Base-by-base conservation (phyloP, 2,113 vertebrate species). In the Symphodus melops region DNA sequence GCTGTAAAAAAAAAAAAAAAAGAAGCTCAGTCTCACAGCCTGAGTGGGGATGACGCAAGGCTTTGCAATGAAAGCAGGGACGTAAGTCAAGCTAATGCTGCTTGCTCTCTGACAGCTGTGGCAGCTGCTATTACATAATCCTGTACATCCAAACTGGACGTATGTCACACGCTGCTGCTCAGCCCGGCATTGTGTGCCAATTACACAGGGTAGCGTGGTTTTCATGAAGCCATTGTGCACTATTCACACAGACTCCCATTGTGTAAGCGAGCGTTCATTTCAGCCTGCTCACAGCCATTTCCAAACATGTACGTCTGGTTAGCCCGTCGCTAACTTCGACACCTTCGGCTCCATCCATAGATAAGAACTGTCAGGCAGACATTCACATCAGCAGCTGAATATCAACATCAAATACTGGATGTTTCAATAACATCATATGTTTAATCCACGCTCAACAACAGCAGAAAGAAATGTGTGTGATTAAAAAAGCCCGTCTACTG, bases 61-160 rank as follows among this genome's bases (percentile, higher is more conserved):
- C 68, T 65, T 12, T 44, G 84, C 75, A 88, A 89, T 77, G 85
- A 77, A 75, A 55, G 23, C 44, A 3, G 61, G 52, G 77, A n/a
- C 60, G 19, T 13, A 8, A 72, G 68, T 85, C 75, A 84, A 75
- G 62, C 48, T 74, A 82, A 82, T 64, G 9, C 23, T 0, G 44
- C 61, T 28, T 28, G 58, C 1, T 13, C 55, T 13, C 70, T 8
- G 75, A 70, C 83, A 82, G 83, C 65, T 17, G 20, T 19, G 56
- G 79, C 86, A 82, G 82, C 85, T 79, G 84, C 49, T 48, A 46
- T 92, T 91, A 85, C 86, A 86, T 83, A 87, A 93, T 72, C 72
- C 72, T 67, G 58, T 68, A 75, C 36, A 79, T 20, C 75, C 52
- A 83, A 77, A 83, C 70, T 71, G 74, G 79, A 88, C 85, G 69